A percentile compares a stretch with the other conserved stretches of the same genome.
Evolutionary conservation across 2,113 vertebrate genomes (phyloP).

Genomic region (Suricata suricatta): DNA sequence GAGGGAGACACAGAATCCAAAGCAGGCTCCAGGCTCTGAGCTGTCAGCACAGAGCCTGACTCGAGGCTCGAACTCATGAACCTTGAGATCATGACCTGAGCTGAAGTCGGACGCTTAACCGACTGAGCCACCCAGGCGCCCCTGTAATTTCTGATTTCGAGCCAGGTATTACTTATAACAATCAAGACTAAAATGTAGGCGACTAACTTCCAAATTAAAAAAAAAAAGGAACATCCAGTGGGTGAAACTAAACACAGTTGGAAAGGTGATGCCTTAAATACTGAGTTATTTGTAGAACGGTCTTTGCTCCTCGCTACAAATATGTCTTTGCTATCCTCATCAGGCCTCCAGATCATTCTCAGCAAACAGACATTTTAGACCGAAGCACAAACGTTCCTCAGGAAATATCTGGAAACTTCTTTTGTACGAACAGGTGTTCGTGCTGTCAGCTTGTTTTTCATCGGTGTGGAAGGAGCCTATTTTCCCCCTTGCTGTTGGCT

Average conservation of each 20-base stretch:
- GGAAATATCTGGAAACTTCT: not conserved
- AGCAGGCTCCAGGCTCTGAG: no score
- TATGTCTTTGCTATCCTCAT: not conserved
- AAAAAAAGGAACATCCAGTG: not conserved
- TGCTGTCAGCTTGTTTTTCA: not conserved
- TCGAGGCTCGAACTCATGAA: no score
- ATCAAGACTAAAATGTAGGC: not conserved
- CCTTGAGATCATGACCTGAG: no score
- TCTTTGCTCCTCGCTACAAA: not conserved
- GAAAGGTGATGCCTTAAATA: not conserved
- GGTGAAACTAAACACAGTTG: not conserved
- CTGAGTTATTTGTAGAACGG: not conserved
- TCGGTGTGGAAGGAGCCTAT: not conserved
- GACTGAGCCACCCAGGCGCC: no score
- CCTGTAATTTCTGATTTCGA: not conserved
- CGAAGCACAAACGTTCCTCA: not conserved
- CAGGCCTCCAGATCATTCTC: not conserved
- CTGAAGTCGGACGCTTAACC: no score
- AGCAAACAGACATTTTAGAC: not conserved
- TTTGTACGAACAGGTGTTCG: slow-evolving; percentile 10
- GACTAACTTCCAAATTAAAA: not conserved
- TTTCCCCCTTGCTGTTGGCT: not conserved
- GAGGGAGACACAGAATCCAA: no score
- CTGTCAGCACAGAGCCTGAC: no score
- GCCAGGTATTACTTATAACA: not conserved